Percentiles rank a stretch among this genome's conserved stretches.
Evolutionary conservation across 2,113 vertebrate species (phyloP).

Genomic region (Pseudorhombus dupliciocellatus): DNA sequence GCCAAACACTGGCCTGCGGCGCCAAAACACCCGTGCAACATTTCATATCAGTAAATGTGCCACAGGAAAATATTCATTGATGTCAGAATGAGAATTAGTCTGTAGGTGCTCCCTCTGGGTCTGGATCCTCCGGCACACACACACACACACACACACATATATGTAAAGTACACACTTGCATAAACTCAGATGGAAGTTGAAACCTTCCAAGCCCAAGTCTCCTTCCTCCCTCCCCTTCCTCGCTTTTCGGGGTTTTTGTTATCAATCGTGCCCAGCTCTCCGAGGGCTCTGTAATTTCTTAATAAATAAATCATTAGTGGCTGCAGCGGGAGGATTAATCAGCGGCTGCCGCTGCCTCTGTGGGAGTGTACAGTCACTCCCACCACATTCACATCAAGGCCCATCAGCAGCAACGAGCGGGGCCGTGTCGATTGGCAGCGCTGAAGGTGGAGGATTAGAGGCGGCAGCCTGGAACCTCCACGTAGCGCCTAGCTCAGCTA

Average conservation of each 20-base stretch:
- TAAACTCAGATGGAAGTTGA: slow-evolving; percentile 30
- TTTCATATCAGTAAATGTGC: slow-evolving; percentile 36
- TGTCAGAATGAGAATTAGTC: slow-evolving; percentile 53
- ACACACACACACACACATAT: slow-evolving; percentile 11
- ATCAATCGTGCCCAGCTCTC: slow-evolving; percentile 73
- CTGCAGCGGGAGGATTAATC: slow-evolving; percentile 71
- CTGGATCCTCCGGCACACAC: slow-evolving; percentile 3
- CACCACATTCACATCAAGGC: slow-evolving; percentile 68
- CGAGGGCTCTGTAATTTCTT: slow-evolving; percentile 68
- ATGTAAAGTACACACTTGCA: slow-evolving; percentile 6
- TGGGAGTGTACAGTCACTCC: slow-evolving; percentile 60
- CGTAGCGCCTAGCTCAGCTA: slow-evolving; percentile 18
- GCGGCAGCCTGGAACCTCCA: slow-evolving; percentile 44
- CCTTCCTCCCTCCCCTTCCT: slow-evolving; percentile 15
- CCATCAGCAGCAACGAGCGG: slow-evolving; percentile 49
- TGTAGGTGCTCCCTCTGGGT: slow-evolving; percentile 40
- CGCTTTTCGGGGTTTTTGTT: slow-evolving; percentile 51
- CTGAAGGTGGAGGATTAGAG: slow-evolving; percentile 51
- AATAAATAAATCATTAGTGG: slow-evolving; percentile 79
- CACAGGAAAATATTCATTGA: slow-evolving; percentile 11
- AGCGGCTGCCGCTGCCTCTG: slow-evolving; percentile 58
- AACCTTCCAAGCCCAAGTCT: slow-evolving; percentile 25
- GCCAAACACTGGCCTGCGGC: slow-evolving; percentile 31
- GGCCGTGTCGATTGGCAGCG: slow-evolving; percentile 39
- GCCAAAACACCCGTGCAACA: slow-evolving; percentile 23